phyloP scores from a whole-genome alignment of 2,113 vertebrate genomes.

The Suricata suricatta region DNA sequence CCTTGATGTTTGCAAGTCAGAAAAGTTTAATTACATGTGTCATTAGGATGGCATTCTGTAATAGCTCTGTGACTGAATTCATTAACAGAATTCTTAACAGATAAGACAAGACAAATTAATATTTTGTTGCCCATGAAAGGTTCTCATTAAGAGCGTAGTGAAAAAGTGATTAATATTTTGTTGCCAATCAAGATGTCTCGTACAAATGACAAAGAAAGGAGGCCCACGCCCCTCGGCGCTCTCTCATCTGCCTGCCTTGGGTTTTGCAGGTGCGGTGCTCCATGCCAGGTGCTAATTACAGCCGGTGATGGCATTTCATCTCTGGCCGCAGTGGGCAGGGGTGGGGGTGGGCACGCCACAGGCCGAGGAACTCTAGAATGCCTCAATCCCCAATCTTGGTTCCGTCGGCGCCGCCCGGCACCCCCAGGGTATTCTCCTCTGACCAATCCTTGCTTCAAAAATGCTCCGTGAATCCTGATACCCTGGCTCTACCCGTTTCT shows the following conservation, averaged over 20 bases:
- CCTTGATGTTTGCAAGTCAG: conserved; percentile 81
- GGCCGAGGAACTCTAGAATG: not conserved
- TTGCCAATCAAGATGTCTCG: conserved; percentile 83
- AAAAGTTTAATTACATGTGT: conserved; percentile 86
- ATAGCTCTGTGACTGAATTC: conserved; percentile 78
- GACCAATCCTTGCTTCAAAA: not conserved
- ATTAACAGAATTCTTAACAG: conserved; percentile 81
- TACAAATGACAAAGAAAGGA: conserved; percentile 74
- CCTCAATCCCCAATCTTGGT: not conserved
- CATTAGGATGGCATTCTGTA: conserved; percentile 81
- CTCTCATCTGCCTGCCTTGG: conserved; percentile 8
- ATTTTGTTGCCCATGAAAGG: conserved; percentile 80
- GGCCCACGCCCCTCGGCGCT: not conserved
- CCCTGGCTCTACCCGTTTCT: not conserved
- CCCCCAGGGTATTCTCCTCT: not conserved
- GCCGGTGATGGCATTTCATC: rapidly evolving
- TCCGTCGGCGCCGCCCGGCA: not conserved
- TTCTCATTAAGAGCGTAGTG: conserved; percentile 81
- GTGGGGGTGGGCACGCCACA: rapidly evolving
- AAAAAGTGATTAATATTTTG: conserved; percentile 83
- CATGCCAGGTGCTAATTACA: not conserved
- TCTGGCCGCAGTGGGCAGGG: rapidly evolving
- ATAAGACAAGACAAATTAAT: conserved; percentile 83
- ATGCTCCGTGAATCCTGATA: not conserved
- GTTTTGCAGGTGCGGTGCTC: not conserved